These are phyloP conservation scores for Scaptodrosophila lebanonensis DNA, from an alignment of 1,140 invertebrate species.

Conservation along the genomic window DNA sequence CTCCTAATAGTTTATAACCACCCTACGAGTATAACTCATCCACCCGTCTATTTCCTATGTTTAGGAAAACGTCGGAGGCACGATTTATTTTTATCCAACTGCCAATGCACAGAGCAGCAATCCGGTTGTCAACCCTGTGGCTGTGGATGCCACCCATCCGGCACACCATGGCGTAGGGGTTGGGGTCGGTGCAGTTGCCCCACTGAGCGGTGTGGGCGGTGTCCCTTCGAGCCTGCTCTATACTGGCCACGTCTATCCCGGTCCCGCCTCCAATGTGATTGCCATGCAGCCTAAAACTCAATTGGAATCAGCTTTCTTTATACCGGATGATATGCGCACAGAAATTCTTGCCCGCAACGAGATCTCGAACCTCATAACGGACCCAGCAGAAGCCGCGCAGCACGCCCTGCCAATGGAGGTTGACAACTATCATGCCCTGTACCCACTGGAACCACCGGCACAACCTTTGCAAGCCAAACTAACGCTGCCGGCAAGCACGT, in stretches of 20 bases:
- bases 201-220: slow-evolving; percentile 39
- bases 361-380: slow-evolving; percentile 80
- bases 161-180: slow-evolving; percentile 56
- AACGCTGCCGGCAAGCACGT: slow-evolving; percentile 88
- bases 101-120: slow-evolving; percentile 75
- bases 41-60: slow-evolving; percentile 23
- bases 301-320: slow-evolving; percentile 83
- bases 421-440: slow-evolving; percentile 93
- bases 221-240: slow-evolving; percentile 56
- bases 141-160: slow-evolving; percentile 57
- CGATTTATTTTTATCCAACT: slow-evolving; percentile 93
- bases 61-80: slow-evolving; percentile 94
- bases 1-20: too few species aligned
- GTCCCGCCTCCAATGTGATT: slow-evolving; percentile 77
- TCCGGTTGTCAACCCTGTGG: slow-evolving; percentile 65
- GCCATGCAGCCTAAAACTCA: slow-evolving; percentile 77
- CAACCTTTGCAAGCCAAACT: slow-evolving; percentile 83
- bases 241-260: slow-evolving; percentile 73
- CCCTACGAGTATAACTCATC: too few species aligned
- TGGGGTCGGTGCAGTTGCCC: slow-evolving; percentile 46
- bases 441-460: slow-evolving; percentile 88
- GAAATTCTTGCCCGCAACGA: slow-evolving; percentile 88
- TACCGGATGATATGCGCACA: slow-evolving; percentile 85
- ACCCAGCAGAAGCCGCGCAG: slow-evolving; percentile 79
- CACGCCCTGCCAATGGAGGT: slow-evolving; percentile 89